Base-by-base conservation (phyloP, 1,140 invertebrate genomes). In the Bombus cullumanus region DNA sequence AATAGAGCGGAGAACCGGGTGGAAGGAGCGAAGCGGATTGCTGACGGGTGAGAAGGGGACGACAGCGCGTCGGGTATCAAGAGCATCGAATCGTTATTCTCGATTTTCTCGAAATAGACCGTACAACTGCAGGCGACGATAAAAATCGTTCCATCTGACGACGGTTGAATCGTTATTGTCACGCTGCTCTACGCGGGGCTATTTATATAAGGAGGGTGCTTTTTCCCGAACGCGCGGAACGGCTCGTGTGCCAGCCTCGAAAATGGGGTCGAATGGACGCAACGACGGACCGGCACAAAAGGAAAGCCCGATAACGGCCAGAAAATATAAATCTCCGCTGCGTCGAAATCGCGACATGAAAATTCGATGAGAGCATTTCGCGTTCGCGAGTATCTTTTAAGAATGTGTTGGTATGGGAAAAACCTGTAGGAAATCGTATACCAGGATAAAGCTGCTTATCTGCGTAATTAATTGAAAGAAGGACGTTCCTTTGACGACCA, bases 321-420 rank as follows among this genome's bases (percentile, higher is more conserved):
- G 85, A 90, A 90, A 90, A 89, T 89, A 90, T 90, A 90, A 90
- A 89, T 90, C 86, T 90, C 75, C 59, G 75, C 73, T 41, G 79
- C 66, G 82, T 75, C 71, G 86, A 53, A 47, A 87, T 89, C 77
- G 81, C 77, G 82, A 47, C 79, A 81, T 81, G 83, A 88, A 89
- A 90, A 90, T 88, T 90, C 89, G 86, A 90, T 64, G 87, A 83
- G 87, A 83, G 69, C 64, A 59, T 22, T 66, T 43, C 28, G 71
- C 39, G n/a, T 31, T n/a, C 9, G 43, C 68, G 3, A 5, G 12
- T 22, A 53, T 53, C 47, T 53, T 53, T 53, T 53, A 53, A 53
- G 47, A 53, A 31, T 15, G 28, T 28, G 47, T 39, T 72, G 69
- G 69, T 28, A 28, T 12, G 25, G 10, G 3, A n/a, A 10, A 2